These are phyloP conservation scores for Caenorhabditis tropicalis DNA, from an alignment of 1,140 invertebrate species.

Conservation along the genomic window DNA sequence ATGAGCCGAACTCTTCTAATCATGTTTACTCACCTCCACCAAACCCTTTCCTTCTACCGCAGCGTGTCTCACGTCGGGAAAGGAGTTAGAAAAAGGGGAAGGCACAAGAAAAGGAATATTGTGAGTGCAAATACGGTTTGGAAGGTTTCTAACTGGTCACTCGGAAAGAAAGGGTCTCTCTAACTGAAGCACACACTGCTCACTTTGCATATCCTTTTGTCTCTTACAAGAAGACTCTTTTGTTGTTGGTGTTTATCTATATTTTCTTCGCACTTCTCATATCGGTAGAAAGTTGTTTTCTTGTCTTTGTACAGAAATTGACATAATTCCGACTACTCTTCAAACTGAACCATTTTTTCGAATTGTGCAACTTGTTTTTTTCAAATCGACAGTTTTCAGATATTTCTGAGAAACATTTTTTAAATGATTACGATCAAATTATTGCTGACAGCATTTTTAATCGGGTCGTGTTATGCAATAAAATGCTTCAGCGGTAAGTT, in stretches of 20 bases:
- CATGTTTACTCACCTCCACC: slow-evolving; percentile 1
- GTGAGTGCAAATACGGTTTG: not conserved
- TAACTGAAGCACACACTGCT: not conserved
- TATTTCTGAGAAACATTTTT: too few relatives aligned
- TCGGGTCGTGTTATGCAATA: not conserved
- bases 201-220: slow-evolving; percentile 8
- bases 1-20: not conserved
- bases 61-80: not conserved
- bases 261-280: not conserved
- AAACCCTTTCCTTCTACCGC: not conserved
- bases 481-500: slow-evolving; percentile 30
- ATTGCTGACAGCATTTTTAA: not conserved
- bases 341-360: not conserved
- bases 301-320: too few relatives aligned
- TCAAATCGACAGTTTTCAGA: too few relatives aligned
- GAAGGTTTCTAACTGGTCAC: not conserved
- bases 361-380: not conserved
- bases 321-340: too few relatives aligned
- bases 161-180: too few relatives aligned
- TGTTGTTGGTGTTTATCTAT: not conserved
- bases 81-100: too few relatives aligned
- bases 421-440: not conserved
- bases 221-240: not conserved
- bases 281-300: not conserved
- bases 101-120: too few relatives aligned